Base-by-base conservation (phyloP, 2,888 invertebrate genomes). In the Drepanosiphum platanoidis region DNA sequence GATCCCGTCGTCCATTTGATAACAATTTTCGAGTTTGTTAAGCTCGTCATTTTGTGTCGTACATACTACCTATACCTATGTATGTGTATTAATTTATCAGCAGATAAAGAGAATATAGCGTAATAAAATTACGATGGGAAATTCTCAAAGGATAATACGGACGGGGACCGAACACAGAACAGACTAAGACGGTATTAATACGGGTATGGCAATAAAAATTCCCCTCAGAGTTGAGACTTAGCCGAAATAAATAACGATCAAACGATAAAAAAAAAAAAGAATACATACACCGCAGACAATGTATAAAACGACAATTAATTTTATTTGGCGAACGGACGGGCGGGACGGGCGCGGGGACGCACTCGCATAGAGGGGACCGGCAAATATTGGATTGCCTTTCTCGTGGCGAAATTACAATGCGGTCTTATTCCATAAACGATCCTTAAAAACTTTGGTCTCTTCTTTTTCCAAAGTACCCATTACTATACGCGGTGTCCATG, bases 221-320 rank as follows among this genome's bases (percentile, higher is more conserved):
- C 61, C 72, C 82, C 61, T 30, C 30, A 9, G 27, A 74, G 64
- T 15, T 46, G 30, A 79, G 42, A 46, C 58, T 68, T 7, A 32
- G 15, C 18, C 2, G 11, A 83, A 74, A 83, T 64, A 66, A 74
- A 83, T 74, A 74, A 74, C 74, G 74, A 64, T 66, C 15, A 42
- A 74, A 83, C 42, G 42, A 83, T 83, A 83, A 66, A 46, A 74
- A 71, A 61, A 66, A 74, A 27, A 27, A 64, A n/a, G 70, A 22
- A 36, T 22, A n/a, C 68, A 68, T 42, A 80, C 68, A 52, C 46
- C 46, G 61, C 68, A 68, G 42, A 80, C 68, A 52, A 70, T 66
- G 61, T 74, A 66, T 66, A 74, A 66, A 83, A 83, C 42, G 42
- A 46, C 64, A 58, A 83, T 83, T 83, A 83, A 83, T 83, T 74